Base-by-base conservation (phyloP, 2,797 vertebrate genomes). In the Cryptoblepharus egeriae region DNA sequence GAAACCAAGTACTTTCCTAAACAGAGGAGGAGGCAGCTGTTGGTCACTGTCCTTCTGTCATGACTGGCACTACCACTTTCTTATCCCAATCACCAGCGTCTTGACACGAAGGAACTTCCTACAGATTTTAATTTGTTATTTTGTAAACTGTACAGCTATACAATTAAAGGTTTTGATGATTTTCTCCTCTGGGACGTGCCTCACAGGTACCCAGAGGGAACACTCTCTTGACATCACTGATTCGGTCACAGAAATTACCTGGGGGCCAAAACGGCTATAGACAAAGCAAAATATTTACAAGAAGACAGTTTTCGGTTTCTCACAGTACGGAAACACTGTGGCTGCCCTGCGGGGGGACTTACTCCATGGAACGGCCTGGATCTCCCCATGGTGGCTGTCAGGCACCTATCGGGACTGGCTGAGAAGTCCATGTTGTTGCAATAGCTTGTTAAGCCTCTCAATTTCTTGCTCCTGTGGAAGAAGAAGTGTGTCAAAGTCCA, bases 391-490 rank as follows among this genome's bases (percentile, higher is more conserved):
- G 45, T 24, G 28, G 37, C 42, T 30, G 67, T 7, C 0, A 1
- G 24, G 3, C 22, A 1, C 74, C 82, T 95, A 94, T 39, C 90
- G 92, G 16, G 13, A 70, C 32, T 92, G 91, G 0, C 57, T 69
- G 9, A 92, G 45, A 70, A 96, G 94, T 69, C 91, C 93, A 0
- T 99, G 94, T 84, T 97, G 95, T 90, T 91, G 95, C 85, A 99
- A 42, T 3, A 99, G 92, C 4, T 87, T 94, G 86, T 92, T 95
- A 42, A 99, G 96, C 85, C 95, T 96, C 90, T 96, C 93, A 1
- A 98, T 98, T 91, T 98, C 98, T 92, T 96, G 94, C 76, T 97
- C 97, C 98, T 99, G 80, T 82, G 28, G 70, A 26, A 87, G 84
- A 85, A 75, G 55, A 80, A 84, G 15, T 61, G 28, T 24, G 20